Evolutionary conservation across 1,140 invertebrate species (phyloP), one percentile per base, ranked within the genome.

Genomic region (Aphelenchoides besseyi): DNA sequence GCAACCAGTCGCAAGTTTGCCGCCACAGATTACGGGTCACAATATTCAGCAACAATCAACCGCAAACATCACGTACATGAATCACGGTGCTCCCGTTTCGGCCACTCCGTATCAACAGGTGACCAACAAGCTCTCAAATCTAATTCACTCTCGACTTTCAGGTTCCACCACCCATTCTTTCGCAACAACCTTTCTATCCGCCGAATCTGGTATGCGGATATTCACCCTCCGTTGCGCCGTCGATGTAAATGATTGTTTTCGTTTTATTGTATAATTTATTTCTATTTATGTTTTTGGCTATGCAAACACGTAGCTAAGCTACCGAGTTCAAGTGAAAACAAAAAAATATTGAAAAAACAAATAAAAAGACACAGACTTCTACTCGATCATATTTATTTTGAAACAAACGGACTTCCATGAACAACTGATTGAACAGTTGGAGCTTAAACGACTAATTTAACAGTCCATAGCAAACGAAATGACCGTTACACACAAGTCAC

Each of bases 11-110:
- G n/a, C n/a, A n/a, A 61, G 16, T 16, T n/a, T n/a, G 30, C 59
- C 30, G 26, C n/a, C 59, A 2, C 59, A 61, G 2, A 30, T n/a
- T 2, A 30, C 30, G 59, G 59, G 30, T 61, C 59, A 61, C 2
- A 61, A 61, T 26, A 30, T 30, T 16, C 59, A 61, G n/a, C 30
- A 18, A 35, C 59, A 61, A 30, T 61, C 59, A 30, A 18, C 59
- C 59, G 59, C n/a, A 1, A n/a, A 61, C n/a, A 16, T 18, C 2
- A 61, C 30, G 59, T 61, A 61, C 59, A 61, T 61, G n/a, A n/a
- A n/a, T n/a, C 59, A 61, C n/a, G 16, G 18, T 2, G n/a, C 16
- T 2, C n/a, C 30, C 59, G 59, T 61, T 2, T n/a, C 59, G 59
- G 59, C n/a, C 16, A 29, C 30, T 36, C 59, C n/a, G 26, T 30